A percentile compares a stretch with the other conserved stretches of the same genome.
Evolutionary conservation across 1,140 invertebrate genomes (phyloP).

Genomic region (Formica exsecta): DNA sequence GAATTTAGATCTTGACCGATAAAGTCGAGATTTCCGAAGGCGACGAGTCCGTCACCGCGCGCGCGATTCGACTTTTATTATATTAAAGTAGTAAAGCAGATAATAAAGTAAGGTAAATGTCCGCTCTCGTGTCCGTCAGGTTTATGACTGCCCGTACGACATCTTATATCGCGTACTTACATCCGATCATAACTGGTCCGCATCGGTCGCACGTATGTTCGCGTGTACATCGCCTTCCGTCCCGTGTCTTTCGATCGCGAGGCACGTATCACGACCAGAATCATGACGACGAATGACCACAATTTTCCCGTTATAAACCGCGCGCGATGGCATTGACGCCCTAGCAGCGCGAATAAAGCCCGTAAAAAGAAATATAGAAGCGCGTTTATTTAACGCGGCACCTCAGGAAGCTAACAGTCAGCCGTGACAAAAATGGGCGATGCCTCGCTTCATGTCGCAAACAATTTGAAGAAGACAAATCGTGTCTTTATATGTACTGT

Average conservation of each 20-base stretch:
- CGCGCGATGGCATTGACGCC: background rate
- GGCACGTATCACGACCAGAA: slow-evolving; percentile 18
- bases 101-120: slow-evolving; percentile 77
- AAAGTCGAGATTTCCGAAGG: slow-evolving; percentile 70
- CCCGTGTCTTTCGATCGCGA: slow-evolving; percentile 52
- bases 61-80: slow-evolving; percentile 74
- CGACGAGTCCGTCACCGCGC: slow-evolving; percentile 69
- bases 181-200: slow-evolving; percentile 75
- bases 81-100: slow-evolving; percentile 80
- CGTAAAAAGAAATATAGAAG: slow-evolving; percentile 53
- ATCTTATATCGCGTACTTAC: slow-evolving; percentile 79
- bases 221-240: slow-evolving; percentile 4
- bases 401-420: slow-evolving; percentile 8
- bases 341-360: slow-evolving; percentile 13
- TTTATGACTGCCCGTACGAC: slow-evolving; percentile 75
- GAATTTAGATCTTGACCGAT: slow-evolving; percentile 53
- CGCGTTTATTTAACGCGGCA: slow-evolving; percentile 49
- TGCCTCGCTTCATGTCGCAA: background rate
- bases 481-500: too few relatives aligned
- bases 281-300: slow-evolving; percentile 38
- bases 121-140: slow-evolving; percentile 69
- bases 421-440: slow-evolving; percentile 28
- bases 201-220: slow-evolving; percentile 58
- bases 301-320: slow-evolving; percentile 45
- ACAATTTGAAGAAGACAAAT: slow-evolving; percentile 3